Percentiles rank a stretch among this genome's conserved stretches.
Conservation (phyloP, 2,113 vertebrate genomes). For the Ictalurus punctatus region DNA sequence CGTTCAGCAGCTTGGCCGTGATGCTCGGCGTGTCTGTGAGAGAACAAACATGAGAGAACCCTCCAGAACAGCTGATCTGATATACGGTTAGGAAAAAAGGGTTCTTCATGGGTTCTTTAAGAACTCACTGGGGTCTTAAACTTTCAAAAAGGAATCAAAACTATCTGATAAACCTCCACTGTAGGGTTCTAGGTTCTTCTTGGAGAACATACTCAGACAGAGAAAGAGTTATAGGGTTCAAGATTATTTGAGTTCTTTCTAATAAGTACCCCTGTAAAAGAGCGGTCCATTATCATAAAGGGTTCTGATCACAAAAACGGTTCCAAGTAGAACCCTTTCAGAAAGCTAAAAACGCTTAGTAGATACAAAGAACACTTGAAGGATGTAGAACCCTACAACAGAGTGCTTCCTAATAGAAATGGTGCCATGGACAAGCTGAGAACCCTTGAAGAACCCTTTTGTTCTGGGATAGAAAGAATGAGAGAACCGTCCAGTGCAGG, state of each 20-base stretch:
- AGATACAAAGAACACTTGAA: background rate
- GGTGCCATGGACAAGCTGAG: background rate
- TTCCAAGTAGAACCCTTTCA: background rate
- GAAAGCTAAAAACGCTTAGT: background rate
- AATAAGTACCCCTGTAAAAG: background rate
- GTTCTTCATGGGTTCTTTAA: background rate
- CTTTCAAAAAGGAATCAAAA: background rate
- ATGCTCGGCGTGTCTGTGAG: slow-evolving; percentile 93
- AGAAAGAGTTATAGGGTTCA: background rate
- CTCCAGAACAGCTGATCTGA: background rate
- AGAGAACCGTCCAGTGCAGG: background rate
- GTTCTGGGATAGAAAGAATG: no score
- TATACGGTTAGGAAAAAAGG: background rate
- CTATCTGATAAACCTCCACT: background rate
- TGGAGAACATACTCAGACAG: background rate
- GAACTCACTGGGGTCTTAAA: background rate
- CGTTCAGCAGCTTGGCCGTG: slow-evolving; percentile 96
- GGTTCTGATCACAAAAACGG: background rate
- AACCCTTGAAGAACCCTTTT: background rate
- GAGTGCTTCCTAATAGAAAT: background rate
- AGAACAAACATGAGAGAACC: background rate
- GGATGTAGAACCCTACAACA: background rate
- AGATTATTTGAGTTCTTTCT: background rate
- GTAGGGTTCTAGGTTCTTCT: background rate
- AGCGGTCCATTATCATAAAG: background rate